Base-by-base conservation (phyloP, 2,113 vertebrate species). In the Sturnira hondurensis region DNA sequence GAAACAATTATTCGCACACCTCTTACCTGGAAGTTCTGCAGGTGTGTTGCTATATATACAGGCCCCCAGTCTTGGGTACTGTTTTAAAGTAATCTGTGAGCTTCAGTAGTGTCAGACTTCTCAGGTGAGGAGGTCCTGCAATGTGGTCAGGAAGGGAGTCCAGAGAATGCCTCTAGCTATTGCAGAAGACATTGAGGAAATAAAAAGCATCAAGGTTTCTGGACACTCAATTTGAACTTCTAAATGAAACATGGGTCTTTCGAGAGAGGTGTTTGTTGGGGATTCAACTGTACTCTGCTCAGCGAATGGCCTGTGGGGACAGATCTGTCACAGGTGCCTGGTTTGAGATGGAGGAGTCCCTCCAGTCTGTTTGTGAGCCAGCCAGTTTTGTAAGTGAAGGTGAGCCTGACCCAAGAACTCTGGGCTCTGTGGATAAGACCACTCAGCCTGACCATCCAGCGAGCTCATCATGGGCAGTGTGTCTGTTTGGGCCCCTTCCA, bases 301-400 rank as follows among this genome's bases (percentile, higher is more conserved):
- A 86, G 78, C 97, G 96, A 97, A 97, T 0, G 4, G 93, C 77
- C 98, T 85, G 85, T 16, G 76, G 97, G 95, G 98, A 97, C 73
- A 81, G 61, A 94, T 92, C 74, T 96, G 97, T 98, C 98, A 97
- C 83, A 88, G 97, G 97, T 98, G 97, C 98, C 96, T 98, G 73
- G 96, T 97, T 97, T 85, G 96, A 97, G 96, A 95, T 36, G 52
- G 92, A 97, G 93, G 73, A 97, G 97, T 91, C 88, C 95, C 97
- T 97, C 95, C 97, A 97, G 97, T 82, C 97, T 97, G 97, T n/a
- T 54, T 3, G 8, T 43, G 65, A 93, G 77, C 96, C 94, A 98
- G 77, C 73, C 95, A 50, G 13, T 94, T 97, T 96, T 95, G 94
- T 85, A 97, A 97, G 84, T 96, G 91, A 97, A 97, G 95, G 96